Base-by-base conservation (phyloP, 2,113 vertebrate genomes). In the Phalacrocorax aristotelis region DNA sequence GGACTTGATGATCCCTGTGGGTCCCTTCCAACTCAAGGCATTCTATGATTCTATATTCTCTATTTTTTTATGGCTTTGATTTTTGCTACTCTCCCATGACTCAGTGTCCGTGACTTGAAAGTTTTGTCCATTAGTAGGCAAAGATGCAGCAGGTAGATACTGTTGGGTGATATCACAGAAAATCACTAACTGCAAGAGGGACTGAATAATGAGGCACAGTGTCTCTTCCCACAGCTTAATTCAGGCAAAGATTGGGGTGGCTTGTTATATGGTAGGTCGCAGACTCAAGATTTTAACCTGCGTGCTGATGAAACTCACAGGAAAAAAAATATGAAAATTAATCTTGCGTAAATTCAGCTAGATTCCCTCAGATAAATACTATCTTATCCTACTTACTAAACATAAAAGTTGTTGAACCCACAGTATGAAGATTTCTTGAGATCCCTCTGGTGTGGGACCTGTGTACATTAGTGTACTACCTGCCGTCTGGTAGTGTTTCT, bases 381-480 rank as follows among this genome's bases (percentile, higher is more conserved):
- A 15, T 34, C 25, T 36, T 57, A 29, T 46, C 9, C 11, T 58
- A 34, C 25, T 83, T 77, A 44, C 5, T 15, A 76, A 87, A 52
- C 0, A 26, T 3, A 38, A 34, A 36, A 66, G 13, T 18, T 48
- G 8, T 48, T 5, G 3, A 88, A 57, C 13, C 2, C 46, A 61
- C 20, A 8, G 3, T 34, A 18, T 27, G 58, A 75, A n/a, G n/a
- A 40, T 65, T 51, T 72, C 48, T 65, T 20, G 8, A 88, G 46
- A 34, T 49, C 2, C 15, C 19, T 52, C 34, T 44, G 19, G 1
- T 42, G 14, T 21, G 60, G 9, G 18, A 26, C 7, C 7, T 61
- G 15, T 3, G 34, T 10, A n/a, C 8, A 51, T 12, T 2, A 44
- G 30, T 3, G 15, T 20, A 16, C 12, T 16, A 30, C 1, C 3